Percentiles rank a stretch among this genome's conserved stretches.
Conservation (phyloP, 1,140 invertebrate species). For the Leptopilina clavipes region DNA sequence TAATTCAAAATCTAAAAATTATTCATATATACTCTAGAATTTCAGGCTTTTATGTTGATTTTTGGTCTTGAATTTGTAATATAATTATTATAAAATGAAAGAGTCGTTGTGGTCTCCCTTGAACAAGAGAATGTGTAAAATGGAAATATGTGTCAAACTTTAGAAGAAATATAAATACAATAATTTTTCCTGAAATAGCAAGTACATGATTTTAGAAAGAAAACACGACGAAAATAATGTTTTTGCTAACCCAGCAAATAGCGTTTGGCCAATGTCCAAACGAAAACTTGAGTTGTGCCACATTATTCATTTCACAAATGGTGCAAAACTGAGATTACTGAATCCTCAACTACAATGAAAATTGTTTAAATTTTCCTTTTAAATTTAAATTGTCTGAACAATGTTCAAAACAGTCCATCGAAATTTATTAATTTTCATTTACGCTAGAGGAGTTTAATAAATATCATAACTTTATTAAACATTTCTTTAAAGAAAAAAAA, state of each 20-base stretch:
- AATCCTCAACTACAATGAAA: conserved; percentile 17
- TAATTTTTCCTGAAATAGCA: conserved; percentile 16
- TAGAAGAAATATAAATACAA: conserved; percentile 18
- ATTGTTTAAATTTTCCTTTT: neutral
- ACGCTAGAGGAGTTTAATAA: too few relatives aligned
- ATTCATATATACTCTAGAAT: too few relatives aligned
- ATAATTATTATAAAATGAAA: too few relatives aligned
- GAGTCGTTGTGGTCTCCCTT: neutral
- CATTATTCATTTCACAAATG: conserved; percentile 29
- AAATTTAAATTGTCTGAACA: neutral
- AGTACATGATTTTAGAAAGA: conserved; percentile 22
- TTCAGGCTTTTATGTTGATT: too few relatives aligned
- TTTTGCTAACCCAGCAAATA: conserved; percentile 31
- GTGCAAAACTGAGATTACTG: neutral
- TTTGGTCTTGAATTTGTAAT: too few relatives aligned
- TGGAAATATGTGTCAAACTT: neutral
- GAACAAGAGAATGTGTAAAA: conserved; percentile 38
- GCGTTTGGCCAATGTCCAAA: conserved; percentile 30
- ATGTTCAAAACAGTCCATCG: neutral
- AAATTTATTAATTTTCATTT: too few relatives aligned
- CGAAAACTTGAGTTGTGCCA: conserved; percentile 9
- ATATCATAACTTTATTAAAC: too few relatives aligned
- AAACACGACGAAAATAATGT: conserved; percentile 29
- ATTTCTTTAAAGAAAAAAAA: too few relatives aligned
- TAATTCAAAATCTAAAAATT: too few relatives aligned